Evolutionary conservation across 1,140 invertebrate genomes (phyloP).

Genomic region (Nixonia krombeini): DNA sequence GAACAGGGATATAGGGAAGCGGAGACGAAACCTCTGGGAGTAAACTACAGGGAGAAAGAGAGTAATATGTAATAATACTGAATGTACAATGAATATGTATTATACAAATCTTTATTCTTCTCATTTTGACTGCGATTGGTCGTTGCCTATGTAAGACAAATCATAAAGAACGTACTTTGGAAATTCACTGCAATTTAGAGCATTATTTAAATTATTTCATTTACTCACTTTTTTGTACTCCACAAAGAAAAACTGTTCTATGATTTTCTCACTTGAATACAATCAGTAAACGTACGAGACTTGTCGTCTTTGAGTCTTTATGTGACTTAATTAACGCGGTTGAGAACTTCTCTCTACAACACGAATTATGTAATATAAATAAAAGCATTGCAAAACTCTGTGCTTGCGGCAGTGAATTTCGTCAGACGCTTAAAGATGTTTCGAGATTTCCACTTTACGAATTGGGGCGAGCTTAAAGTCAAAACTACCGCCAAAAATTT

Average conservation of each 20-base stretch:
- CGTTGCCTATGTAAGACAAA: conserved; percentile 7
- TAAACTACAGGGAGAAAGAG: conserved; percentile 44
- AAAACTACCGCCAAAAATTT: not conserved
- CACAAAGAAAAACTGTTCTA: no score
- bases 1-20: conserved; percentile 54
- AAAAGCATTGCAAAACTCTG: no score
- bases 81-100: conserved; percentile 15
- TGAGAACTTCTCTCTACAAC: no score
- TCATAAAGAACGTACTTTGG: not conserved
- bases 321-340: no score
- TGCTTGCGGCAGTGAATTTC: no score
- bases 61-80: not conserved
- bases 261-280: no score
- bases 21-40: conserved; percentile 54
- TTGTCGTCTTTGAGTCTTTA: no score
- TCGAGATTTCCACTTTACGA: not conserved
- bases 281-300: no score
- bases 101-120: conserved; percentile 56
- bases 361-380: no score
- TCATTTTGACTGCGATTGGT: conserved; percentile 20
- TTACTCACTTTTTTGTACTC: no score
- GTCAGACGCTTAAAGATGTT: not conserved
- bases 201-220: no score
- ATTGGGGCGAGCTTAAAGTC: not conserved
- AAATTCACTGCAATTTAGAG: no score